Conservation (phyloP, 2,888 invertebrate species). For the Drosophila anceps region DNA sequence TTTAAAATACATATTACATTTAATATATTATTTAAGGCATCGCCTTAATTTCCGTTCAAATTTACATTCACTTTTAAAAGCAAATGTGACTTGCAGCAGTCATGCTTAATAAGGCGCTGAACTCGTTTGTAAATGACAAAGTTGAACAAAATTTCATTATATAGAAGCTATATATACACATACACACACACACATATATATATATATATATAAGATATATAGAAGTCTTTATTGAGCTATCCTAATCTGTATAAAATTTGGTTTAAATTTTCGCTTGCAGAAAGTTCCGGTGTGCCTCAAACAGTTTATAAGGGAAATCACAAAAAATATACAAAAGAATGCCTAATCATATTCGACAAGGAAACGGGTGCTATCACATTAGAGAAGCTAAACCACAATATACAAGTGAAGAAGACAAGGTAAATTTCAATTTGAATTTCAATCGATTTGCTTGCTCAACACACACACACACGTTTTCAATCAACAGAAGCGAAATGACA, state of each 20-base stretch:
- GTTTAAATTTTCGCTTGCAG: slow-evolving; percentile 85
- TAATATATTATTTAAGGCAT: slow-evolving; percentile 30
- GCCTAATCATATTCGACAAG: slow-evolving; percentile 96
- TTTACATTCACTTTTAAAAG: slow-evolving; percentile 42
- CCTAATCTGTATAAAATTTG: not conserved
- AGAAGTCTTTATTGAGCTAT: not conserved
- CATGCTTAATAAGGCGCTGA: not conserved
- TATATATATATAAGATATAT: not conserved
- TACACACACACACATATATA: no score
- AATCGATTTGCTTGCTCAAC: no score
- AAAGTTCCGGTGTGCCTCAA: slow-evolving; percentile 95
- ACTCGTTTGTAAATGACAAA: slow-evolving; percentile 38
- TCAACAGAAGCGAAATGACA: slow-evolving; percentile 81
- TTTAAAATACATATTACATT: slow-evolving; percentile 9
- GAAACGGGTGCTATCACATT: slow-evolving; percentile 96
- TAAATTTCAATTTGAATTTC: slow-evolving; percentile 82
- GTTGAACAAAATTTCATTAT: slow-evolving; percentile 25
- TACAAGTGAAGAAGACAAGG: slow-evolving; percentile 97
- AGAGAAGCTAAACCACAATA: slow-evolving; percentile 95
- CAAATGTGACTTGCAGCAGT: slow-evolving; percentile 28
- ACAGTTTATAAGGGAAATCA: slow-evolving; percentile 98
- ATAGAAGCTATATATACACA: not conserved
- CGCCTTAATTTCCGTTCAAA: slow-evolving; percentile 33
- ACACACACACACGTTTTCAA: not conserved
- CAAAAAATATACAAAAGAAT: slow-evolving; percentile 94